These are phyloP conservation scores for Crypturellus tataupa DNA, from an alignment of 2,797 vertebrate species.

Conservation along the genomic window DNA sequence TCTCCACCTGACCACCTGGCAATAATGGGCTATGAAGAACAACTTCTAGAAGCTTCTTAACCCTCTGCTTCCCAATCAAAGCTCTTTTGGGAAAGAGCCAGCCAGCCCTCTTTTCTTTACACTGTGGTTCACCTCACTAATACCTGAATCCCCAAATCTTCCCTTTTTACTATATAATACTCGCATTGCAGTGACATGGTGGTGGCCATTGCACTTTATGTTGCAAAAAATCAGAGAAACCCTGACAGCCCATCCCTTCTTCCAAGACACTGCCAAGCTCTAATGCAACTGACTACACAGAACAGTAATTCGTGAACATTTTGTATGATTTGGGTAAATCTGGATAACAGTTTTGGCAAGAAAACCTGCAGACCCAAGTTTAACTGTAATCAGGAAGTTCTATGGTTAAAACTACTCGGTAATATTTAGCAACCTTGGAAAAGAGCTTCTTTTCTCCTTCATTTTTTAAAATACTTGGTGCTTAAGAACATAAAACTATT, in stretches of 20 bases:
- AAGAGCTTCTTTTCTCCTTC: not conserved
- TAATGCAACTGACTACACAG: not conserved
- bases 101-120: not conserved
- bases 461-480: not conserved
- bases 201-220: not conserved
- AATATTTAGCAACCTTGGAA: not conserved
- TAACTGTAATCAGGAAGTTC: not conserved
- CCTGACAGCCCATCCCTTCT: not conserved
- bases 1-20: not conserved
- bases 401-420: not conserved
- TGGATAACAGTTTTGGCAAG: not conserved
- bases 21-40: not conserved
- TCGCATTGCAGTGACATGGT: not conserved
- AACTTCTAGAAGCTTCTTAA: not conserved
- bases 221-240: not conserved
- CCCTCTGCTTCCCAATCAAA: not conserved
- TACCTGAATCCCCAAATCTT: not conserved
- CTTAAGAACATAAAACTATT: conserved; percentile 24
- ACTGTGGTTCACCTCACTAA: not conserved
- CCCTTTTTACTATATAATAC: not conserved
- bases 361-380: not conserved
- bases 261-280: not conserved
- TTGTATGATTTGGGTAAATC: not conserved
- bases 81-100: not conserved
- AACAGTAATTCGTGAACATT: not conserved